A percentile compares a stretch with the other conserved stretches of the same genome.
These are phyloP conservation scores for Bradynema listronoti DNA, from an alignment of 1,140 invertebrate species.

Conservation along the genomic window DNA sequence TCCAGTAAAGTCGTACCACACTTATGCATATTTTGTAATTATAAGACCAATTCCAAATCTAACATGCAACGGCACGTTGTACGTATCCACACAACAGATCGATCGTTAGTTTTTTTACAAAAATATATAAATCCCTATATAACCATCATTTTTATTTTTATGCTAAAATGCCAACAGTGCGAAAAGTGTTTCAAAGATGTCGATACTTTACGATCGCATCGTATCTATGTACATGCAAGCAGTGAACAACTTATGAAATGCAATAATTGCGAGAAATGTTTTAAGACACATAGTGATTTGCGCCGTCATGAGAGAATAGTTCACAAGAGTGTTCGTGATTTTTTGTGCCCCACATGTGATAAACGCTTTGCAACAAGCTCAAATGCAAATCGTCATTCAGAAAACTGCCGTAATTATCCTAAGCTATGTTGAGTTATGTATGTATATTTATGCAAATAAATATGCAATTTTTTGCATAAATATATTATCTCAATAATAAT, in stretches of 20 bases:
- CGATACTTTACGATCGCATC: constrained; percentile 3
- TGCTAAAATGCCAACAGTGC: not conserved
- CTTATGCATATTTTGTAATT: not conserved
- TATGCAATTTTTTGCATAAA: too few relatives aligned
- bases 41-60: not conserved
- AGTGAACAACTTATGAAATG: not conserved
- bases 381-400: not conserved
- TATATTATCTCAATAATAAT: too few relatives aligned
- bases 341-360: not conserved
- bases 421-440: too few relatives aligned
- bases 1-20: not conserved
- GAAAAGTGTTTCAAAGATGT: constrained; percentile 4
- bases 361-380: not conserved
- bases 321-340: not conserved
- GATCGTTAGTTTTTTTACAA: not conserved
- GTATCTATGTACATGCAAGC: not conserved
- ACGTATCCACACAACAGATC: not conserved
- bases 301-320: not conserved
- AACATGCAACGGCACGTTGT: not conserved
- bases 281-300: not conserved
- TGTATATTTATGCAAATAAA: too few relatives aligned
- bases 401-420: too few relatives aligned
- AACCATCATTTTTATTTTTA: not conserved
- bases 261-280: not conserved
- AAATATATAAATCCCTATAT: not conserved